These are phyloP conservation scores for Acanthosepion pharaonis DNA, from an alignment of 2,888 invertebrate species.

Conservation along the genomic window DNA sequence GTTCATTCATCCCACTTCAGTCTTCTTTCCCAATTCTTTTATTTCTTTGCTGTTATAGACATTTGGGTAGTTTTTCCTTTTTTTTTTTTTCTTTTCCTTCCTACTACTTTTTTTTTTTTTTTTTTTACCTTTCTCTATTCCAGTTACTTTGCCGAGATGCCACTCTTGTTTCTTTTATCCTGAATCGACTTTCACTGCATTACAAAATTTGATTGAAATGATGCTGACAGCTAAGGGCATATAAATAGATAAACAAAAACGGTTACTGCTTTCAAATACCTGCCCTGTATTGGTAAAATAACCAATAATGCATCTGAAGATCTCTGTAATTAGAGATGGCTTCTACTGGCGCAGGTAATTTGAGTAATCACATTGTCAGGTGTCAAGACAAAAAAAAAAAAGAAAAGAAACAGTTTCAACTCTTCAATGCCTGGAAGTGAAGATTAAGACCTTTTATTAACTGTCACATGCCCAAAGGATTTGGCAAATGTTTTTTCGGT, in stretches of 20 bases:
- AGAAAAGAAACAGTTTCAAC: not conserved
- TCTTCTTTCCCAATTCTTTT: not conserved
- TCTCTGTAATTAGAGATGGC: not conserved
- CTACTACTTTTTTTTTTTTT: not conserved
- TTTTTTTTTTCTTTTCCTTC: no score
- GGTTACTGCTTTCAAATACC: not conserved
- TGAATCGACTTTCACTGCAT: not conserved
- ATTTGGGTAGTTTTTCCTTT: not conserved
- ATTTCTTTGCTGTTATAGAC: not conserved
- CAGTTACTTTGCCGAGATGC: not conserved
- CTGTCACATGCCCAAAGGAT: not conserved
- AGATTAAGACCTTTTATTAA: not conserved
- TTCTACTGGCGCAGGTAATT: not conserved
- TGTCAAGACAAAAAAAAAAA: not conserved
- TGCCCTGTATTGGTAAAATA: not conserved
- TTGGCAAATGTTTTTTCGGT: not conserved
- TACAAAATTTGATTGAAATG: constrained; percentile 33
- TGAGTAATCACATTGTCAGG: constrained; percentile 9
- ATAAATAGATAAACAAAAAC: constrained; percentile 18
- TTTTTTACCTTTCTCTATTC: not conserved
- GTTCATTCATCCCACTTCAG: not conserved
- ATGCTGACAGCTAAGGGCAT: constrained; percentile 14
- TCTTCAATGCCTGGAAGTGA: not conserved
- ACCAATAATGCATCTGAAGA: not conserved
- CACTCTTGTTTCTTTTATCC: not conserved